phyloP scores from a whole-genome alignment of 30 jellyfish, hydroid and myxozoan species.

The Rhopilema esculentum region DNA sequence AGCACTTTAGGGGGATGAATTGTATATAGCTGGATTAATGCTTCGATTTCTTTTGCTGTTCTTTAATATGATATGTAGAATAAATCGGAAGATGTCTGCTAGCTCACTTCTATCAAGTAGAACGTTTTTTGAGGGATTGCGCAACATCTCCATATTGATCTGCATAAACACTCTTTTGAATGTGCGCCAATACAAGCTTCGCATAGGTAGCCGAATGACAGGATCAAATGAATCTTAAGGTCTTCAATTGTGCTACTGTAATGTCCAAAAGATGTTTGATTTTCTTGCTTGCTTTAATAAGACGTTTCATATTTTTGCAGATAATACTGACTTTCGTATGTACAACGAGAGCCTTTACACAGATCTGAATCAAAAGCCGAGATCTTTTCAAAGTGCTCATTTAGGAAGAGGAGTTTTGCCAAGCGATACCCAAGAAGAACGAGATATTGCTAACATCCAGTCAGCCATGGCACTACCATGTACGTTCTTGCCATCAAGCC shows the following conservation, averaged over 20 bases:
- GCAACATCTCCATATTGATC: too few relatives aligned
- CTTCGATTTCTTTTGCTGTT: not conserved
- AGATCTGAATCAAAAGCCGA: constrained; percentile 16
- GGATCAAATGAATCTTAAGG: not conserved
- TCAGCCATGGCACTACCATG: constrained; percentile 64
- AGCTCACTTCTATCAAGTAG: too few relatives aligned
- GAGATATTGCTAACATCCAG: constrained; percentile 63
- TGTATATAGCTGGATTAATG: too few relatives aligned
- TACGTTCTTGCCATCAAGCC: constrained; percentile 11
- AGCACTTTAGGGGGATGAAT: not conserved
- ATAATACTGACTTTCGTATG: constrained; percentile 27
- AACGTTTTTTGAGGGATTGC: too few relatives aligned
- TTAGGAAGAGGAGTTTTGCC: constrained; percentile 73
- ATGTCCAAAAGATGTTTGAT: not conserved
- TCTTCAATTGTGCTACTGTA: not conserved
- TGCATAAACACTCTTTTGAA: too few relatives aligned
- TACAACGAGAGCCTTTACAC: constrained; percentile 27
- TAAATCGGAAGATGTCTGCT: not conserved
- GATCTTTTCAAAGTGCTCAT: constrained; percentile 45
- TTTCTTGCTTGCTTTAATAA: too few relatives aligned
- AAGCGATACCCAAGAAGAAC: constrained; percentile 59
- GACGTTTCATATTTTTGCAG: not conserved
- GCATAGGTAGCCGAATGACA: not conserved
- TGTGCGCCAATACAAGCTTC: too few relatives aligned
- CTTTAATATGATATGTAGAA: not conserved